Percentiles rank a stretch among this genome's conserved stretches.
These are phyloP conservation scores for Platycnemis pennipes DNA, from an alignment of 2,888 invertebrate species.

Conservation along the genomic window DNA sequence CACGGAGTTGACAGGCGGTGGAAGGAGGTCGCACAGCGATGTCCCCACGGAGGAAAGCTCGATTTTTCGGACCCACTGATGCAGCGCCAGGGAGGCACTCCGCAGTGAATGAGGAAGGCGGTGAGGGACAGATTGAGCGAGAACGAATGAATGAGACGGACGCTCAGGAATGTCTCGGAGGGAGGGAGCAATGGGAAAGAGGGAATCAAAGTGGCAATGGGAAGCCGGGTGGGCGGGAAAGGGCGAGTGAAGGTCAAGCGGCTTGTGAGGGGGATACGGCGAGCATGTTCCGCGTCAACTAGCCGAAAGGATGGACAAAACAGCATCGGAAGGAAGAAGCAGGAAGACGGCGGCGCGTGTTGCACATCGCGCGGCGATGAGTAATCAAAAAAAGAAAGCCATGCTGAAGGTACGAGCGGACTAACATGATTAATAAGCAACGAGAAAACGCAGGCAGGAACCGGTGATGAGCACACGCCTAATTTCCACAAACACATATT, in stretches of 20 bases:
- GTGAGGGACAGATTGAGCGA: not conserved
- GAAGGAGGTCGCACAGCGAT: not conserved
- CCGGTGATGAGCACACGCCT: not conserved
- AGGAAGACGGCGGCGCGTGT: not conserved
- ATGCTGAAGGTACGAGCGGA: not conserved
- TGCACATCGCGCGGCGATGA: not conserved
- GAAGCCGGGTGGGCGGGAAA: constrained; percentile 18
- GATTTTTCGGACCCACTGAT: not conserved
- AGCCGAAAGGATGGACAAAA: constrained; percentile 32
- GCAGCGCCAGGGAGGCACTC: not conserved
- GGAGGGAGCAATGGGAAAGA: not conserved
- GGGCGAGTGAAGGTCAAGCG: constrained; percentile 11
- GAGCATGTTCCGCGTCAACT: not conserved
- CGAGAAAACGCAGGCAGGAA: not conserved
- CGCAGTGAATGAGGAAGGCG: not conserved
- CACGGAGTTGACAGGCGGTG: not conserved
- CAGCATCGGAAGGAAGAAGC: constrained; percentile 4
- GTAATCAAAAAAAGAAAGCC: not conserved
- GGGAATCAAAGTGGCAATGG: constrained; percentile 21
- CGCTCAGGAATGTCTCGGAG: constrained; percentile 15
- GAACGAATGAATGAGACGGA: constrained; percentile 25
- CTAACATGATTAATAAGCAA: not conserved
- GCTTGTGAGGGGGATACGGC: not conserved
- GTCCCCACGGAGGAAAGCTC: not conserved
- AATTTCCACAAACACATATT: not conserved